A percentile compares a stretch with the other conserved stretches of the same genome.
These are phyloP conservation scores for Aphrocallistes beatrix DNA, from an alignment of 37 sponge, comb jelly and placozoan genomes.

Conservation along the genomic window DNA sequence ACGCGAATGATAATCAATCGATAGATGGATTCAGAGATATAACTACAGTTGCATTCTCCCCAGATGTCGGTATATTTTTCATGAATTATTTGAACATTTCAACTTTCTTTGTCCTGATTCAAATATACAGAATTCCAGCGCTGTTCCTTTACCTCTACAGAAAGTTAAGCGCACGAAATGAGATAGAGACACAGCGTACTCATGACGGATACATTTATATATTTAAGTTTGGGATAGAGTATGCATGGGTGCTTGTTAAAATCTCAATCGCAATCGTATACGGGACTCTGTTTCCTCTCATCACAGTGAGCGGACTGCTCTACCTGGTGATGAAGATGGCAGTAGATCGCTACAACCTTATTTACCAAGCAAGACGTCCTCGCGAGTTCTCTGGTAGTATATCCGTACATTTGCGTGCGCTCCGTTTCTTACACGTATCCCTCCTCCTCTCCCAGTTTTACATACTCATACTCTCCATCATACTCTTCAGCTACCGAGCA, in stretches of 20 bases:
- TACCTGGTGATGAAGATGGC: constrained; percentile 7
- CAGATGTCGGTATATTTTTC: not conserved
- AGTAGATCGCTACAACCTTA: constrained; percentile 4
- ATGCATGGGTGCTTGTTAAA: constrained; percentile 11
- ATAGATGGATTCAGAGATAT: not conserved
- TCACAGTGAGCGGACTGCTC: not conserved
- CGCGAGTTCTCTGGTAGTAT: not conserved
- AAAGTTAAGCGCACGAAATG: not conserved
- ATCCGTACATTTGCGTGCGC: not conserved
- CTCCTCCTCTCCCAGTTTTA: not conserved
- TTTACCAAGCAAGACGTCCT: not conserved
- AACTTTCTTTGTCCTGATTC: not conserved
- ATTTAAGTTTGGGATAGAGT: constrained; percentile 8
- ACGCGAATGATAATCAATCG: not conserved
- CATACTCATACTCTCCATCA: not conserved
- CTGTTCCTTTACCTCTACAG: not conserved
- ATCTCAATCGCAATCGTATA: not conserved
- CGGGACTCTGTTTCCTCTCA: not conserved
- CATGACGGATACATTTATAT: not conserved
- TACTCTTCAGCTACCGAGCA: not conserved
- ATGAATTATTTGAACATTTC: not conserved
- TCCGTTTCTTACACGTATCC: not conserved
- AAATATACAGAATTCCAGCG: not conserved
- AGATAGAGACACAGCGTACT: not conserved
- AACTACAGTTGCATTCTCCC: constrained; percentile 3